Percentiles rank a stretch among this genome's conserved stretches.
These are phyloP conservation scores for Garrulus glandarius DNA, from an alignment of 2,797 vertebrate genomes.

Conservation along the genomic window DNA sequence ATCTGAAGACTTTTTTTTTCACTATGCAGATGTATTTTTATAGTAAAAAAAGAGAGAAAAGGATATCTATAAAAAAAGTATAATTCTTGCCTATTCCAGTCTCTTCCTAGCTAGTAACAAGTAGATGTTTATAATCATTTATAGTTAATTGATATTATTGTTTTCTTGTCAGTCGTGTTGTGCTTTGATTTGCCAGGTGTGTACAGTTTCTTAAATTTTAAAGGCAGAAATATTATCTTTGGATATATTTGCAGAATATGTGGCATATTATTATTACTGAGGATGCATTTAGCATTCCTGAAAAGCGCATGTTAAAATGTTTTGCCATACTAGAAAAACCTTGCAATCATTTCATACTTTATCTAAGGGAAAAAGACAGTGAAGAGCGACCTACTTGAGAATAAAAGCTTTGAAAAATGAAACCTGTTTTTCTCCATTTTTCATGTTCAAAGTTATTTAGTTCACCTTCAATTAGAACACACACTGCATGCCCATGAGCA, in stretches of 20 bases:
- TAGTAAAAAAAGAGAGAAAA: not conserved
- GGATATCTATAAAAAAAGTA: not conserved
- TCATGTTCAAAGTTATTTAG: not conserved
- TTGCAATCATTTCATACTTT: not conserved
- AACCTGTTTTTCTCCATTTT: not conserved
- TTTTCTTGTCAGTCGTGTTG: not conserved
- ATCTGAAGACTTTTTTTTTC: not conserved
- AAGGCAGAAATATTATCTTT: not conserved
- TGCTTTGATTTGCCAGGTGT: not conserved
- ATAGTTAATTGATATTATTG: not conserved
- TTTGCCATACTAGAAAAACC: not conserved
- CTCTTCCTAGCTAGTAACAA: not conserved
- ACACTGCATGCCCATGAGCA: not conserved
- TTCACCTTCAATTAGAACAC: slow-evolving; percentile 1
- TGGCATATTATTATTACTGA: not conserved
- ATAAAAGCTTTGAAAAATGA: not conserved
- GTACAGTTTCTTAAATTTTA: not conserved
- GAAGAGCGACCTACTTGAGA: not conserved
- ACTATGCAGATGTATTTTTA: not conserved
- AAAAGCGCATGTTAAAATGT: not conserved
- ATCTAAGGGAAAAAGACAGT: not conserved
- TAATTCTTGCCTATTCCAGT: not conserved
- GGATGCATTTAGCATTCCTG: not conserved
- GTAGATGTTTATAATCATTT: not conserved
- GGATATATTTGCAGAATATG: not conserved